Evolutionary conservation across 2,113 vertebrate genomes (phyloP), one percentile per base, ranked within the genome.

Genomic region (Petaurus breviceps): DNA sequence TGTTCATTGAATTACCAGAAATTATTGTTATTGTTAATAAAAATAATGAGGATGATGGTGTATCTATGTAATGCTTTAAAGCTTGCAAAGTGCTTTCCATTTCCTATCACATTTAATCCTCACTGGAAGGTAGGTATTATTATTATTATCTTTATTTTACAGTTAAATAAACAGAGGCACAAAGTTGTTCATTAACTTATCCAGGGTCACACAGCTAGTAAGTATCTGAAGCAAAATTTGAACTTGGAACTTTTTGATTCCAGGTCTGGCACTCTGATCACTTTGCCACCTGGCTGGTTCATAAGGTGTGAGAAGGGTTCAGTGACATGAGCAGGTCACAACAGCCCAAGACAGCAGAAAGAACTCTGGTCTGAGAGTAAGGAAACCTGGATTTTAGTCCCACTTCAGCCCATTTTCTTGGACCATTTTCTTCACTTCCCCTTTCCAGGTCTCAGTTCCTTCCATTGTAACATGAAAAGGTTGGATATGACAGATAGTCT

Each of bases 1-100:
- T 96, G 52, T 90, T 92, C 96, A 95, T 61, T 94, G 84, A 95
- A 94, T 37, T 57, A 54, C 57, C 55, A 47, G 77, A 95, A 54
- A 95, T 26, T 53, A 91, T 55, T 61, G 91, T 51, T 97, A 91
- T 37, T 49, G 23, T 50, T 54, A 2, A 52, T 43, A 43, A 84
- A n/a, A 84, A 84, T 43, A 23, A 84, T 53, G 52, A 53, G 16
- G 3, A 53, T 68, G 61, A 68, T 37, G 12, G 61, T 31, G 61
- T 31, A 68, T 68, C 61, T 68, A 0, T 19, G 37, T 8, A 23
- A 84, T 84, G n/a, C 7, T 84, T 43, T 43, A 43, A 84, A 4
- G 19, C 43, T 43, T 84, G 37, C 16, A 84, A 43, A 23, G n/a
- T 43, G n/a, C 2, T 84, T 84, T 84, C 43, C n/a, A n/a, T 84